phyloP scores from a whole-genome alignment of 2,113 vertebrate species.

The Hassar affinis region DNA sequence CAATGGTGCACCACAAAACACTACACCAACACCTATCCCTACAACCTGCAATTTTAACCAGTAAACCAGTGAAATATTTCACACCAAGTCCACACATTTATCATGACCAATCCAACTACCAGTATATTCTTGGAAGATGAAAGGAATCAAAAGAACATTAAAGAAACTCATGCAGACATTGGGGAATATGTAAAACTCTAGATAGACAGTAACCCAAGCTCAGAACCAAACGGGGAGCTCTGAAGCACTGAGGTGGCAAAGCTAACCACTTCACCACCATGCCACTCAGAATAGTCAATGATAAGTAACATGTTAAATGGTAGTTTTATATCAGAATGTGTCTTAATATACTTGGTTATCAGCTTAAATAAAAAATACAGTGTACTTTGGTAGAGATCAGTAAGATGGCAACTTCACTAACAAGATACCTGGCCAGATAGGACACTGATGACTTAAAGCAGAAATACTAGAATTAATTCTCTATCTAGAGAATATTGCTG shows the following conservation, averaged over 20 bases:
- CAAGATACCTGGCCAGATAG: neutral
- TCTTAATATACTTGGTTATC: neutral
- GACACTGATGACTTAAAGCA: neutral
- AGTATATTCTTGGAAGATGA: neutral
- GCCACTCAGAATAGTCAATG: neutral
- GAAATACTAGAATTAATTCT: neutral
- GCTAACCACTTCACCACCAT: neutral
- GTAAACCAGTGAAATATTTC: too few species aligned
- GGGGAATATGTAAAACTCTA: neutral
- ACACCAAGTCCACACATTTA: too few species aligned
- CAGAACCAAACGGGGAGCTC: neutral
- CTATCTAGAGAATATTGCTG: neutral
- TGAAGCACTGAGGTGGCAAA: neutral
- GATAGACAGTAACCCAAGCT: neutral
- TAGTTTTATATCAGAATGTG: neutral
- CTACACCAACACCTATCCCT: neutral
- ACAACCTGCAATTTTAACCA: too few species aligned
- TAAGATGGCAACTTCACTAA: neutral
- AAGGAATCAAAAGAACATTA: neutral
- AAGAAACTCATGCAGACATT: neutral
- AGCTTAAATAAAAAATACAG: neutral
- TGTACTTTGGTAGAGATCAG: neutral
- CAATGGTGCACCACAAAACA: neutral
- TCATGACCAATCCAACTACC: neutral
- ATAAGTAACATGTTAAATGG: neutral